Evolutionary conservation across 2,797 vertebrate genomes (phyloP).

Genomic region (Etheostoma nigrum): DNA sequence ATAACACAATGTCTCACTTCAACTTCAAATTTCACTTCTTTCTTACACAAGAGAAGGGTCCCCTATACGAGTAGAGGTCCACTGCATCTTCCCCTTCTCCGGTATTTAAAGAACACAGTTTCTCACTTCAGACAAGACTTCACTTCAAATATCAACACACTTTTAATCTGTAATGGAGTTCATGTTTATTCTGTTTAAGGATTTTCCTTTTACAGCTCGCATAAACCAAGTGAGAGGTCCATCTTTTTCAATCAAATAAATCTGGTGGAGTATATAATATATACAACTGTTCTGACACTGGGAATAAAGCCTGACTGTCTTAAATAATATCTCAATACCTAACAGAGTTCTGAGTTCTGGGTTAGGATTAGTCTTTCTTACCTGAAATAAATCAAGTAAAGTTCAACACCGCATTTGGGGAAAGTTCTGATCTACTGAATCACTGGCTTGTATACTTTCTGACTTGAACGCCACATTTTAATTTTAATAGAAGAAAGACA

Average conservation of each 20-base stretch:
- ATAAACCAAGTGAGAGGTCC: not conserved
- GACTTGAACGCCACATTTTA: not conserved
- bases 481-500: not conserved
- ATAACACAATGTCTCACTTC: not conserved
- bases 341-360: too few species aligned
- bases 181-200: not conserved
- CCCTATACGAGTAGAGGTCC: too few species aligned
- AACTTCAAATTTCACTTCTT: too few species aligned
- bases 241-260: slow-evolving; percentile 4
- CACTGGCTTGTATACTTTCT: not conserved
- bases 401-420: not conserved
- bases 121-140: slow-evolving; percentile 18
- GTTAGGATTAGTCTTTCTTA: not conserved
- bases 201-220: not conserved
- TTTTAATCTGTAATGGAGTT: slow-evolving; percentile 7
- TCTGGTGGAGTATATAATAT: not conserved
- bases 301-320: not conserved
- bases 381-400: not conserved
- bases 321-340: not conserved
- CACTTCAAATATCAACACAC: slow-evolving; percentile 8
- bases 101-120: slow-evolving; percentile 28
- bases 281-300: not conserved
- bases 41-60: too few species aligned
- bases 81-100: too few species aligned
- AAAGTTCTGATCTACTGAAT: not conserved